A percentile compares a stretch with the other conserved stretches of the same genome.
Conservation (phyloP, 2,888 invertebrate species). For the Pherbina coryleti region DNA sequence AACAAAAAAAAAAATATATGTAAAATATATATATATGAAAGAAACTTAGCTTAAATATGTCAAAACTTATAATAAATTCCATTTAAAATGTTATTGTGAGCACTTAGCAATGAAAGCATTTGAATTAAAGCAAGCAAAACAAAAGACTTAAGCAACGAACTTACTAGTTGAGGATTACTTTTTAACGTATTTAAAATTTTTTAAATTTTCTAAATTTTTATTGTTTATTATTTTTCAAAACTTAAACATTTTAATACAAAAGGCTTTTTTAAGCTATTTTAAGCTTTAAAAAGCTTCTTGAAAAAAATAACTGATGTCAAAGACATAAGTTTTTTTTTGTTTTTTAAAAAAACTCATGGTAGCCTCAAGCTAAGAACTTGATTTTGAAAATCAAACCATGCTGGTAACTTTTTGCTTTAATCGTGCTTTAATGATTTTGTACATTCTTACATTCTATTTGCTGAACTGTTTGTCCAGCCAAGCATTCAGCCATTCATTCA, state of each 20-base stretch:
- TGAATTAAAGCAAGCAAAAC: conserved; percentile 11
- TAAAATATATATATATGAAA: too few species aligned
- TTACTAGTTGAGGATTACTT: neutral
- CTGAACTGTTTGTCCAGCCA: conserved; percentile 27
- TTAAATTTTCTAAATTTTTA: too few species aligned
- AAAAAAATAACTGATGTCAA: too few species aligned
- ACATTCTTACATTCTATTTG: neutral
- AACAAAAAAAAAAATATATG: too few species aligned
- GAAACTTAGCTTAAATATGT: too few species aligned
- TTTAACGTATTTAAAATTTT: too few species aligned
- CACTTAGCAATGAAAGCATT: conserved; percentile 37
- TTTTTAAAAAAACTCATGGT: neutral
- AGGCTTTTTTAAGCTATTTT: too few species aligned
- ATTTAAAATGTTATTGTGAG: neutral
- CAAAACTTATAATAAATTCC: neutral
- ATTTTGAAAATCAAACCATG: conserved; percentile 17
- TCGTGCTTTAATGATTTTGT: neutral
- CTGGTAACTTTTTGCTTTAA: neutral
- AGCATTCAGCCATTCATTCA: conserved; percentile 23
- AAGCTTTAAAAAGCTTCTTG: neutral
- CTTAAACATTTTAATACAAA: too few species aligned
- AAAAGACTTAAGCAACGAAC: conserved; percentile 18
- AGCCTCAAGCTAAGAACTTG: conserved; percentile 6
- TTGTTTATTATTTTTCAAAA: too few species aligned
- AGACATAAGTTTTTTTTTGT: neutral